phyloP scores from a whole-genome alignment of 2,888 invertebrate species.

The Anthrax anthrax region DNA sequence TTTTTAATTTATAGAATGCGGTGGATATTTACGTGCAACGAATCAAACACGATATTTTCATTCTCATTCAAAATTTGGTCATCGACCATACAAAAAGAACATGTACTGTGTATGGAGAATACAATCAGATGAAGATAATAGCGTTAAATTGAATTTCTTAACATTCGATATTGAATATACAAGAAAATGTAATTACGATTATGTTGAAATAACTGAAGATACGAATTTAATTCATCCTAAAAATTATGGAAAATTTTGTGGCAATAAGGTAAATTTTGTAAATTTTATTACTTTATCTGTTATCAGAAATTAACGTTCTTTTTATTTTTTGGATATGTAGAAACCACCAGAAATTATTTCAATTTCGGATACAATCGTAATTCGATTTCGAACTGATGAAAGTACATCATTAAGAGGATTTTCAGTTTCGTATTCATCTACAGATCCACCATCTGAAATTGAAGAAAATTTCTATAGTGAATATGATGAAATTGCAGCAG shows the following conservation, averaged over 20 bases:
- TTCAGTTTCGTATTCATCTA: conserved; percentile 69
- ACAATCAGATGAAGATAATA: conserved; percentile 65
- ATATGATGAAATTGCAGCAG: conserved; percentile 29
- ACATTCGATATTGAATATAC: conserved; percentile 65
- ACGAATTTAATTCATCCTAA: conserved; percentile 43
- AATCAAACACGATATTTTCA: conserved; percentile 69
- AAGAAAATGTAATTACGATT: conserved; percentile 83
- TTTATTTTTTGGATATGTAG: conserved; percentile 39
- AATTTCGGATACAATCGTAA: conserved; percentile 69
- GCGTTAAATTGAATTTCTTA: conserved; percentile 71
- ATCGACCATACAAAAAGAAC: conserved; percentile 71
- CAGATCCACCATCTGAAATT: conserved; percentile 38
- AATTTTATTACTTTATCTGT: neutral
- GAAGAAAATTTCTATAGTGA: conserved; percentile 21
- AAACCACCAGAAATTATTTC: conserved; percentile 79
- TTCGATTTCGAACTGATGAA: conserved; percentile 82
- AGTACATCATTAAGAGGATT: conserved; percentile 85
- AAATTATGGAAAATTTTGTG: conserved; percentile 68
- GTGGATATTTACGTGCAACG: conserved; percentile 75
- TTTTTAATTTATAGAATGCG: conserved; percentile 54
- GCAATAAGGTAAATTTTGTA: conserved; percentile 48
- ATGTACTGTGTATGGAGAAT: conserved; percentile 94
- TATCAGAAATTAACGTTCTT: no score
- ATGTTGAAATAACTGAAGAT: conserved; percentile 74
- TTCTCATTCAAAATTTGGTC: conserved; percentile 89